Evolutionary conservation across 1,140 invertebrate genomes (phyloP).

Genomic region (Drosophila aff.): DNA sequence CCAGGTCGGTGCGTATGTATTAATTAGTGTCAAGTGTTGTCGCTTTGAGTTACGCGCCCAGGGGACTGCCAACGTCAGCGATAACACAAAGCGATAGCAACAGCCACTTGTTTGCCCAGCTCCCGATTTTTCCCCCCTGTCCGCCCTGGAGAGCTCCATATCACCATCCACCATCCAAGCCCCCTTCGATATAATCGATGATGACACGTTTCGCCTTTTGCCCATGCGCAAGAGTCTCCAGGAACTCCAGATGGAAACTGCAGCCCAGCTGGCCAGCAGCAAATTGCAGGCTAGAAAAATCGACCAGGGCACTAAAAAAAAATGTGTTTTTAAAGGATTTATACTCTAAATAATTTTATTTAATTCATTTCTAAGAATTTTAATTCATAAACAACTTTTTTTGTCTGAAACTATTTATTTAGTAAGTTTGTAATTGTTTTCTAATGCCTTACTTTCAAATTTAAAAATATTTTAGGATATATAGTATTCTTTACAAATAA

Average conservation of each 20-base stretch:
- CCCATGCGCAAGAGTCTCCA: slow-evolving; percentile 60
- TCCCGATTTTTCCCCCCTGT: not conserved
- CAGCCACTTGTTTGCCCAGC: slow-evolving; percentile 66
- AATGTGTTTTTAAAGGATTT: not conserved
- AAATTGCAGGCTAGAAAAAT: slow-evolving; percentile 61
- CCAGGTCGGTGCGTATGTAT: slow-evolving; percentile 74
- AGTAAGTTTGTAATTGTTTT: not conserved
- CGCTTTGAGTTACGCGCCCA: slow-evolving; percentile 82
- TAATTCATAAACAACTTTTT: no score
- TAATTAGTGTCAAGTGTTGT: slow-evolving; percentile 84
- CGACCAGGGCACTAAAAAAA: slow-evolving; percentile 10
- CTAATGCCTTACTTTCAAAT: not conserved
- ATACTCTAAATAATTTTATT: no score
- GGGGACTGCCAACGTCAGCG: slow-evolving; percentile 63
- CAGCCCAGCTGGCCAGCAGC: slow-evolving; percentile 31
- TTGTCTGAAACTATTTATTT: no score
- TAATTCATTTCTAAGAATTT: not conserved
- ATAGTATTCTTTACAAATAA: no score
- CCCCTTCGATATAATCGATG: slow-evolving; percentile 66
- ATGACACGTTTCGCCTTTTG: slow-evolving; percentile 79
- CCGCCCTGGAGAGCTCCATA: not conserved
- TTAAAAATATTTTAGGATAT: not conserved
- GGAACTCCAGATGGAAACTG: slow-evolving; percentile 14
- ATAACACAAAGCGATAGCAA: slow-evolving; percentile 76
- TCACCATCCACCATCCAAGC: not conserved